These are phyloP conservation scores for Lasioglossum figueresi DNA, from an alignment of 2,888 invertebrate genomes.

Conservation along the genomic window DNA sequence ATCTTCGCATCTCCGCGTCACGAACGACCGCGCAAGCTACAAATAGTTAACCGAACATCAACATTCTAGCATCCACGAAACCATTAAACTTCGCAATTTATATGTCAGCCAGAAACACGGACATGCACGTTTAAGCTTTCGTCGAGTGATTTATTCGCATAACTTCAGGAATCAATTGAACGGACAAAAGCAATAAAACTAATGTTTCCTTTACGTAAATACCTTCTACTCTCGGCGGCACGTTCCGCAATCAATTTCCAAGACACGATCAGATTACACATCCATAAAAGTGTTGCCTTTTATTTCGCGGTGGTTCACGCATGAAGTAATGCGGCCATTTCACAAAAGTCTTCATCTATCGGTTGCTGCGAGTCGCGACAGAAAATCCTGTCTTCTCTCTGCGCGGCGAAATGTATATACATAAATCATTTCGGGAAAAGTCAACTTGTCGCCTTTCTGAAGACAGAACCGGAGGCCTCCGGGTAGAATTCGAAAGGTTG, in stretches of 20 bases:
- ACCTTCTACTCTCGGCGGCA: not conserved
- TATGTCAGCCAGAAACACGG: not conserved
- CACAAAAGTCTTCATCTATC: not conserved
- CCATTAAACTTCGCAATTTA: not conserved
- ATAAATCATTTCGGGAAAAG: constrained; percentile 63
- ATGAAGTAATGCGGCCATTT: not conserved
- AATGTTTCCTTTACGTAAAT: not conserved
- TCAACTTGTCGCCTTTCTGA: constrained; percentile 65
- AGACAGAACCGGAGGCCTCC: constrained; percentile 48
- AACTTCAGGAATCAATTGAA: not conserved
- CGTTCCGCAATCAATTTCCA: not conserved
- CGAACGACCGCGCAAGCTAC: not conserved
- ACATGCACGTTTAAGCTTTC: not conserved
- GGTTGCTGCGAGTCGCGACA: not conserved
- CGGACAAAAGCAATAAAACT: not conserved
- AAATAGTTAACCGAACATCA: not conserved
- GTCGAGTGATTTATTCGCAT: not conserved
- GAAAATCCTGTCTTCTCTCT: not conserved
- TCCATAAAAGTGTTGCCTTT: not conserved
- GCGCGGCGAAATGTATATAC: not conserved
- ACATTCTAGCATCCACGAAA: not conserved
- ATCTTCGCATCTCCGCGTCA: not conserved
- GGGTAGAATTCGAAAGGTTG: constrained; percentile 55
- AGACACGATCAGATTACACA: not conserved
- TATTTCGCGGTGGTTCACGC: not conserved